Percentiles rank a stretch among this genome's conserved stretches.
Evolutionary conservation across 2,797 vertebrate species (phyloP).

Genomic region (Setipinna tenuifilis): DNA sequence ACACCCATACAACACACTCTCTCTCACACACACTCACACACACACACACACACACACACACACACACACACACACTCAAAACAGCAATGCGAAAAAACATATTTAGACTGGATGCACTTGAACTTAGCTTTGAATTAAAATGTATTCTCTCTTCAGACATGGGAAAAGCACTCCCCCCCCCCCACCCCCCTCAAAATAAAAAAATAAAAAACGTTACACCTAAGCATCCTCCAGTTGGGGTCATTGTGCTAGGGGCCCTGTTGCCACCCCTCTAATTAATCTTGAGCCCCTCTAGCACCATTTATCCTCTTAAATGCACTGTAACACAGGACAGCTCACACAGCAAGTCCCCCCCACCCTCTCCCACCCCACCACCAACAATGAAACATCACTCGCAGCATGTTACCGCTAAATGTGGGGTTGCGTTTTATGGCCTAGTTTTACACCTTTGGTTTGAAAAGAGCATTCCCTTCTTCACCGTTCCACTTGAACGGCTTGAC

Average conservation of each 20-base stretch:
- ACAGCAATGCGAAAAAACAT: background rate
- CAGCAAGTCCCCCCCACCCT: no score
- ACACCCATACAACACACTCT: no score
- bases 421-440: background rate
- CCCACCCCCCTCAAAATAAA: no score
- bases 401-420: slow-evolving; percentile 5
- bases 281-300: background rate
- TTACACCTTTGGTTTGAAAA: background rate
- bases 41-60: no score
- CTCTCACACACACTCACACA: no score
- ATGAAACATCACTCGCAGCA: background rate
- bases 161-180: no score
- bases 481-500: slow-evolving; percentile 3
- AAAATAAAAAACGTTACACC: background rate
- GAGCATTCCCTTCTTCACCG: no score
- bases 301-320: background rate
- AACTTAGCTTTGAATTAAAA: background rate
- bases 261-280: background rate
- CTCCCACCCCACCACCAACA: background rate
- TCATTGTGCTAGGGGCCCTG: background rate
- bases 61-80: background rate
- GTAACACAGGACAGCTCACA: background rate
- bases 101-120: background rate
- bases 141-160: background rate
- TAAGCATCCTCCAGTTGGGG: background rate